phyloP scores from a whole-genome alignment of 1,140 invertebrate species.

The Patella vulgata region DNA sequence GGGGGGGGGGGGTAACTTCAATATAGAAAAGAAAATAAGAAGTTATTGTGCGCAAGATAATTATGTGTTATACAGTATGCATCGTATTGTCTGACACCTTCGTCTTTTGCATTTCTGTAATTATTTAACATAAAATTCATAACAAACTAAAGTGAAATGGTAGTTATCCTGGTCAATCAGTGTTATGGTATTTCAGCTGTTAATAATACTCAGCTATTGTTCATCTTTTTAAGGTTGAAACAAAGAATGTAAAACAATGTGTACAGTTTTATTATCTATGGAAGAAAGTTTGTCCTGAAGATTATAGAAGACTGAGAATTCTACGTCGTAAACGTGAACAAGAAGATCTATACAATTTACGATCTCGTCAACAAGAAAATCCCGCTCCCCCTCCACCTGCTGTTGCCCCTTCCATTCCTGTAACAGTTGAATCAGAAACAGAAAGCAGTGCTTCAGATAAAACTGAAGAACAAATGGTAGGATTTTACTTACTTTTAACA shows the following conservation, averaged over 20 bases:
- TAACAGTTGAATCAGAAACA: slow-evolving; percentile 18
- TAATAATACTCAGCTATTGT: no score
- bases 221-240: slow-evolving; percentile 81
- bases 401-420: slow-evolving; percentile 26
- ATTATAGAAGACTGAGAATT: slow-evolving; percentile 76
- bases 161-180: no score
- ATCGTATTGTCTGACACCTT: no score
- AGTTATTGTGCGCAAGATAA: no score
- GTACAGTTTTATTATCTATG: slow-evolving; percentile 98
- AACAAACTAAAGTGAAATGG: no score
- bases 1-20: no score
- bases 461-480: slow-evolving; percentile 16
- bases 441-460: slow-evolving; percentile 4
- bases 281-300: slow-evolving; percentile 88
- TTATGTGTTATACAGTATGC: no score
- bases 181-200: no score
- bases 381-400: no score
- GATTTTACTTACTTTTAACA: background rate
- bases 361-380: slow-evolving; percentile 44
- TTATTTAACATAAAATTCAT: no score
- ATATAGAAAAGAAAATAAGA: no score
- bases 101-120: no score
- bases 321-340: slow-evolving; percentile 67
- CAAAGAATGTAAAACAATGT: slow-evolving; percentile 92
- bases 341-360: slow-evolving; percentile 63